These are phyloP conservation scores for Nysson spinosus DNA, from an alignment of 2,888 invertebrate species.

Conservation along the genomic window DNA sequence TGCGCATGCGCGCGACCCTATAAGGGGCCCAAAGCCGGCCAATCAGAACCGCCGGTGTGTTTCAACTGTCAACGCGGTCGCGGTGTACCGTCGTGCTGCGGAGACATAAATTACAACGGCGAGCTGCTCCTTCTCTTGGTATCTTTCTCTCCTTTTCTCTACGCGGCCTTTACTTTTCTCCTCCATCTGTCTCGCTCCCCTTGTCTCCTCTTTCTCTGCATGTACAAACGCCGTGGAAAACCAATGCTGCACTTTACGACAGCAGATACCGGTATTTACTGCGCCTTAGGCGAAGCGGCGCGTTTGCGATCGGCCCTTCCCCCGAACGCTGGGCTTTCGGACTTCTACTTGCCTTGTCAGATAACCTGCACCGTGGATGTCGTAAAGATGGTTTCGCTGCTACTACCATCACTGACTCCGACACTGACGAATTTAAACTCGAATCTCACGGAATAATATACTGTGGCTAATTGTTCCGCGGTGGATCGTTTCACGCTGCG, in stretches of 20 bases:
- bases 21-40: constrained; percentile 73
- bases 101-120: constrained; percentile 74
- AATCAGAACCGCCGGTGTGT: constrained; percentile 73
- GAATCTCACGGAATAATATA: background rate
- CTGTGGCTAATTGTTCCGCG: no score
- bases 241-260: constrained; percentile 69
- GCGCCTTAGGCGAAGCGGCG: constrained; percentile 40
- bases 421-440: constrained; percentile 24
- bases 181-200: constrained; percentile 6
- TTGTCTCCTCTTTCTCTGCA: background rate
- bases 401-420: background rate
- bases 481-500: no score
- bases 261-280: constrained; percentile 67
- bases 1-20: constrained; percentile 75
- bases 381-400: constrained; percentile 15
- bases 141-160: constrained; percentile 19
- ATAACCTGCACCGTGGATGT: background rate
- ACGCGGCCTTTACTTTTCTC: constrained; percentile 9
- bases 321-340: constrained; percentile 17
- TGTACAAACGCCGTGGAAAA: constrained; percentile 59
- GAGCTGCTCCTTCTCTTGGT: constrained; percentile 40
- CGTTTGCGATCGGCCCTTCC: constrained; percentile 55
- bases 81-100: constrained; percentile 59
- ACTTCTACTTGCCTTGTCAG: background rate
- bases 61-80: constrained; percentile 75